Percentiles rank a stretch among this genome's conserved stretches.
These are phyloP conservation scores for Tyto alba DNA, from an alignment of 2,113 vertebrate species.

Conservation along the genomic window DNA sequence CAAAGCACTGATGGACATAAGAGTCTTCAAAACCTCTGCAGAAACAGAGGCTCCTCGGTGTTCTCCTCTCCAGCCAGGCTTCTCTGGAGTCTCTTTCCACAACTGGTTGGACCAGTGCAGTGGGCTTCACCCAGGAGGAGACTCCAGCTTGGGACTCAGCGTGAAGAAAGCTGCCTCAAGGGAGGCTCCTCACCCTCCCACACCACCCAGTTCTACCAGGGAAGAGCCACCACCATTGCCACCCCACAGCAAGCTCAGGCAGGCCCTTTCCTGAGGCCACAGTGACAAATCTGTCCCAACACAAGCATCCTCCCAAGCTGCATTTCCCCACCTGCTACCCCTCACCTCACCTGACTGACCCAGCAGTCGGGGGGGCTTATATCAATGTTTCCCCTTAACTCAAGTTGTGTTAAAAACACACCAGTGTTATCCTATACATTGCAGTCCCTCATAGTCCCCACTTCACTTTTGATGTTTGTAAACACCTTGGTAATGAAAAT, in stretches of 20 bases:
- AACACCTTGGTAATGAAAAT: background rate
- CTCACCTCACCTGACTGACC: background rate
- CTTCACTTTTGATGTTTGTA: background rate
- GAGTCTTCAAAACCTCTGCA: background rate
- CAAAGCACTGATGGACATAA: background rate
- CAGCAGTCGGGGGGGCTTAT: background rate
- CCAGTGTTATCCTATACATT: too few relatives aligned
- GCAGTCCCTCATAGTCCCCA: too few relatives aligned
- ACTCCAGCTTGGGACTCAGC: background rate
- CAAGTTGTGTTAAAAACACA: accelerated
- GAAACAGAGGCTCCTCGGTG: background rate
- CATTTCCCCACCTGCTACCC: too few relatives aligned
- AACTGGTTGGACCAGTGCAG: background rate
- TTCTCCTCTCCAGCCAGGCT: background rate
- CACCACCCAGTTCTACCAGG: background rate
- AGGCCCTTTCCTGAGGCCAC: background rate
- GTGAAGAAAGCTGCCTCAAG: background rate
- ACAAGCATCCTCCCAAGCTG: background rate
- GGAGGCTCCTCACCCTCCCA: background rate
- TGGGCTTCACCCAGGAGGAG: background rate
- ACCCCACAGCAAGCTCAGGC: background rate
- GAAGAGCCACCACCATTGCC: background rate
- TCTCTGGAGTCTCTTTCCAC: background rate
- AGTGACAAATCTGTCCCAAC: background rate
- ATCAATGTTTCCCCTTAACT: background rate